Evolutionary conservation across 1,140 invertebrate genomes (phyloP), one percentile per base, ranked within the genome.

Genomic region (Thalassaphorura encarpata): DNA sequence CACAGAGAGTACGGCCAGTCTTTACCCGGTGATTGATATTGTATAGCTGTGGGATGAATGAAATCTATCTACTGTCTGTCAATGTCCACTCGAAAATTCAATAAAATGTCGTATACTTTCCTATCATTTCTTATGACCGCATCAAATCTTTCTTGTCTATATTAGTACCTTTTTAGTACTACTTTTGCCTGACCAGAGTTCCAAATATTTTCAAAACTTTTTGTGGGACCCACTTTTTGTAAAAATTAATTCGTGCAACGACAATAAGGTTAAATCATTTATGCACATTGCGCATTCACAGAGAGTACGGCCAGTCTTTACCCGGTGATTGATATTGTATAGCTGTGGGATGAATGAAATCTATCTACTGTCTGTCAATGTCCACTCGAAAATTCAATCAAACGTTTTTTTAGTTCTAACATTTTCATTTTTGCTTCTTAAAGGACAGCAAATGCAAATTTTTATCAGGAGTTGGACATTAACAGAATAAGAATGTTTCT

Each of bases 401-500:
- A 36, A 36, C 11, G 33, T 11, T 11, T 36, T 36, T n/a, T 36
- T 36, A 11, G 11, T 36, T 36, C 33, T n/a, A n/a, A n/a, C n/a
- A n/a, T n/a, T n/a, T n/a, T n/a, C n/a, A n/a, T n/a, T n/a, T n/a
- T n/a, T n/a, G n/a, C n/a, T n/a, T n/a, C n/a, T n/a, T n/a, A n/a
- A n/a, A n/a, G n/a, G n/a, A n/a, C n/a, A n/a, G n/a, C n/a, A n/a
- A n/a, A n/a, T n/a, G n/a, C n/a, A n/a, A n/a, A n/a, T n/a, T n/a
- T n/a, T n/a, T n/a, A n/a, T 8, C 33, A 36, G 11, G 13, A 27
- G 23, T 26, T 47, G 50, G 43, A 46, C 61, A 60, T 52, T 63
- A 57, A 51, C 61, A 60, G 56, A 63, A 60, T 21, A 40, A 52
- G 50, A 36, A 28, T 57, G 50, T 41, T 39, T 54, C 29, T 42